Conservation (phyloP, 2,888 invertebrate species). For the Dexiosoma caninum region DNA sequence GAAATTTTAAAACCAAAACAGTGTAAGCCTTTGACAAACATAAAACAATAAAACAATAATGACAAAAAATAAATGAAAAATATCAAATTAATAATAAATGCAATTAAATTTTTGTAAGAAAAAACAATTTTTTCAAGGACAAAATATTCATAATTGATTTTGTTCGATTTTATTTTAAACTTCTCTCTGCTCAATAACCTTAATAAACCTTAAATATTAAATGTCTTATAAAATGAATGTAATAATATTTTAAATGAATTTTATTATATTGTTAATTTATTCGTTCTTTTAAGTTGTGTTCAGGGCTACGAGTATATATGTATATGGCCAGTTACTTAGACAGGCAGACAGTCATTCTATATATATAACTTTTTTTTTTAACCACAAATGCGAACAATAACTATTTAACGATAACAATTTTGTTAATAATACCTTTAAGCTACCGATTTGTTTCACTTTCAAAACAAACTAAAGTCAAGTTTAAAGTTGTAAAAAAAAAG, state of each 20-base stretch:
- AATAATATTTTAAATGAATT: not conserved
- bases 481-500: not conserved
- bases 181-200: conserved; percentile 40
- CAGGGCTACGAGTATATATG: no score
- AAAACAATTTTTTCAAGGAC: conserved; percentile 19
- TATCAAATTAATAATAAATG: conserved; percentile 49
- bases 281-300: conserved; percentile 53
- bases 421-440: not conserved
- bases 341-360: not conserved
- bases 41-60: not conserved
- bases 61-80: conserved; percentile 11
- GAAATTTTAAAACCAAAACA: conserved; percentile 7
- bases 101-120: conserved; percentile 49
- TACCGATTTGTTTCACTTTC: not conserved
- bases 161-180: not conserved
- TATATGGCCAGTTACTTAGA: conserved; percentile 5
- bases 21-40: conserved; percentile 38
- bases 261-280: conserved; percentile 44
- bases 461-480: not conserved
- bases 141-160: conserved; percentile 32
- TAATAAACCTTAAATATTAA: conserved; percentile 28
- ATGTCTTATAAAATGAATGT: conserved; percentile 21
- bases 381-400: not conserved
- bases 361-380: not conserved
- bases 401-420: not conserved